These are phyloP conservation scores for Lamprologus sp. DNA, from an alignment of 2,113 vertebrate species.

Conservation along the genomic window DNA sequence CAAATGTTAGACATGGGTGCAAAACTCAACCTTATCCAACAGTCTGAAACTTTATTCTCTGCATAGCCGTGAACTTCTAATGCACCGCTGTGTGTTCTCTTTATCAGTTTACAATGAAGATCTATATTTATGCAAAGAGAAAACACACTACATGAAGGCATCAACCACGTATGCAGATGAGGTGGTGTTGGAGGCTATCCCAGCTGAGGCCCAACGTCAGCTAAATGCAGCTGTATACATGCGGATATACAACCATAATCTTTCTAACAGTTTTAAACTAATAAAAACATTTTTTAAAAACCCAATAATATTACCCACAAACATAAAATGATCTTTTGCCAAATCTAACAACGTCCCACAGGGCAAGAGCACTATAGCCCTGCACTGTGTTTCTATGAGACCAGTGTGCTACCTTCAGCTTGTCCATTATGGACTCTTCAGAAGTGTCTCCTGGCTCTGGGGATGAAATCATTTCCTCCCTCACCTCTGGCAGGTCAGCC, in stretches of 20 bases:
- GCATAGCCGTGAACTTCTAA: neutral
- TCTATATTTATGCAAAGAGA: neutral
- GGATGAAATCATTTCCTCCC: neutral
- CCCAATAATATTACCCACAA: neutral
- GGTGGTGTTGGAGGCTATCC: neutral
- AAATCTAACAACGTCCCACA: neutral
- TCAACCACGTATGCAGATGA: neutral
- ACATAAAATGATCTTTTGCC: neutral
- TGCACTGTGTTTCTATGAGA: neutral
- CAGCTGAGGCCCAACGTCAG: neutral
- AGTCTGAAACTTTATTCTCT: neutral
- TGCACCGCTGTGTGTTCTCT: rapidly evolving
- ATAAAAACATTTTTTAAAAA: neutral
- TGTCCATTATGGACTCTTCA: neutral
- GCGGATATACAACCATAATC: neutral
- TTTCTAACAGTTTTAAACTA: neutral
- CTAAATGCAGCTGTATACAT: neutral
- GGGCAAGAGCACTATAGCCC: neutral
- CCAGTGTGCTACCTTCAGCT: neutral
- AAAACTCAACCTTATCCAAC: neutral
- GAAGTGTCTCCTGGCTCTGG: neutral
- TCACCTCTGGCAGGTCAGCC: constrained; percentile 40
- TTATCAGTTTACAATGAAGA: neutral
- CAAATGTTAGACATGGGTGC: neutral
- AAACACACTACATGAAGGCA: neutral